phyloP scores from a whole-genome alignment of 2,888 invertebrate genomes.

The Mechanitis mazaeus region DNA sequence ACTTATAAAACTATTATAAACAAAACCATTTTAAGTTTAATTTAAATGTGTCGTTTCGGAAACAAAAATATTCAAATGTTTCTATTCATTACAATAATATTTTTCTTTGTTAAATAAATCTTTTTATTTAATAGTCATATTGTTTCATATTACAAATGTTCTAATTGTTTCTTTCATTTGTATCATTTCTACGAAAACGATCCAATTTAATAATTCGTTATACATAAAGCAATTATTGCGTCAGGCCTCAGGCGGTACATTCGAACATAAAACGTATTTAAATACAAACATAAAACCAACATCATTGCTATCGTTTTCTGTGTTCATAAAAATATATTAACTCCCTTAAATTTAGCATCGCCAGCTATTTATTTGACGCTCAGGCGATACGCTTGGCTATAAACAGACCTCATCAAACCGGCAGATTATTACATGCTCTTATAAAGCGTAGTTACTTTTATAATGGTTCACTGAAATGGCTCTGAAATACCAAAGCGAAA shows the following conservation, averaged over 20 bases:
- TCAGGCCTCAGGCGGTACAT: constrained; percentile 3
- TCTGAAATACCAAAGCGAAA: constrained; percentile 2
- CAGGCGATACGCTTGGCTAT: constrained; percentile 61
- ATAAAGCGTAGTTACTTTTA: constrained; percentile 44
- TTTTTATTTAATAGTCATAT: too few relatives aligned
- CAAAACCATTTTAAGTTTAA: too few relatives aligned
- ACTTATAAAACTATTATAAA: too few relatives aligned
- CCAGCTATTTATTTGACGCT: constrained; percentile 65
- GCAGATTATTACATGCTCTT: constrained; percentile 53
- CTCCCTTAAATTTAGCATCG: constrained; percentile 66
- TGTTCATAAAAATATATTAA: constrained; percentile 66
- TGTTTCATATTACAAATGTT: too few relatives aligned
- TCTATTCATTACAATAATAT: too few relatives aligned
- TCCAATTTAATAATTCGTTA: constrained; percentile 6
- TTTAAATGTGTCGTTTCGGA: too few relatives aligned
- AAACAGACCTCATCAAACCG: constrained; percentile 62
- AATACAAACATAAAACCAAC: constrained; percentile 15
- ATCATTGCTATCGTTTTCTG: constrained; percentile 28
- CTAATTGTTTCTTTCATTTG: not conserved
- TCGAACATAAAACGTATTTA: constrained; percentile 6
- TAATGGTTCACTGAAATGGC: constrained; percentile 14
- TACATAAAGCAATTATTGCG: constrained; percentile 1
- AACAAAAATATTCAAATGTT: too few relatives aligned
- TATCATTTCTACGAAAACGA: not conserved
- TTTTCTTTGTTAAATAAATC: too few relatives aligned